A percentile compares a stretch with the other conserved stretches of the same genome.
These are phyloP conservation scores for Glandiceps talaboti DNA, from an alignment of 53 echinoderm and acorn worm species.

Conservation along the genomic window DNA sequence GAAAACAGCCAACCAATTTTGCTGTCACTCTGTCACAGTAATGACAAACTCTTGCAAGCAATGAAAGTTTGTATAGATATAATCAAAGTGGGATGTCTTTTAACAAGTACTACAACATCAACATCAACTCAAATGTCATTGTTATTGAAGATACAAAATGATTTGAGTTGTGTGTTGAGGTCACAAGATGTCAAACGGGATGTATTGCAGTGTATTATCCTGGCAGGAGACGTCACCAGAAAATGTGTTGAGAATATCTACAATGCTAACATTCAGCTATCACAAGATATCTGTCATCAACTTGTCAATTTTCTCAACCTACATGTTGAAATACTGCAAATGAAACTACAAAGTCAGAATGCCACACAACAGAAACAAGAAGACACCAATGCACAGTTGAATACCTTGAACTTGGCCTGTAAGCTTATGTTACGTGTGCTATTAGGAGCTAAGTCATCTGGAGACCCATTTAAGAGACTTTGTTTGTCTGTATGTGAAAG, in stretches of 20 bases:
- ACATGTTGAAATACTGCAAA: slow-evolving; percentile 32
- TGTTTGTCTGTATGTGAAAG: too few relatives aligned
- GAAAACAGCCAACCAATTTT: background rate
- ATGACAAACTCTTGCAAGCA: background rate
- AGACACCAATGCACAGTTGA: too few relatives aligned
- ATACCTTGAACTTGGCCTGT: too few relatives aligned
- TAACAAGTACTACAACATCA: background rate
- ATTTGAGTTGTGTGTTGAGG: background rate
- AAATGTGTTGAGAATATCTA: slow-evolving; percentile 30
- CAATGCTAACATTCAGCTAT: background rate
- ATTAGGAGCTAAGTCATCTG: too few relatives aligned
- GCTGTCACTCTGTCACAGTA: background rate
- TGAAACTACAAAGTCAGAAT: too few relatives aligned
- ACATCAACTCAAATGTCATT: background rate
- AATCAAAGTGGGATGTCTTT: background rate
- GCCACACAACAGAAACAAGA: too few relatives aligned
- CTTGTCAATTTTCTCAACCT: slow-evolving; percentile 8
- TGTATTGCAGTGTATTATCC: slow-evolving; percentile 31
- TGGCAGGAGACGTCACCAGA: slow-evolving; percentile 47
- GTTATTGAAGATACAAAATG: background rate
- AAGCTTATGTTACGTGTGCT: too few relatives aligned
- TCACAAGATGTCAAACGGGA: background rate
- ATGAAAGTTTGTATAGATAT: background rate
- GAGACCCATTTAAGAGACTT: too few relatives aligned
- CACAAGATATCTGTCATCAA: background rate